A percentile compares a stretch with the other conserved stretches of the same genome.
Conservation (phyloP, 2,113 vertebrate species). For the Galbula dea region DNA sequence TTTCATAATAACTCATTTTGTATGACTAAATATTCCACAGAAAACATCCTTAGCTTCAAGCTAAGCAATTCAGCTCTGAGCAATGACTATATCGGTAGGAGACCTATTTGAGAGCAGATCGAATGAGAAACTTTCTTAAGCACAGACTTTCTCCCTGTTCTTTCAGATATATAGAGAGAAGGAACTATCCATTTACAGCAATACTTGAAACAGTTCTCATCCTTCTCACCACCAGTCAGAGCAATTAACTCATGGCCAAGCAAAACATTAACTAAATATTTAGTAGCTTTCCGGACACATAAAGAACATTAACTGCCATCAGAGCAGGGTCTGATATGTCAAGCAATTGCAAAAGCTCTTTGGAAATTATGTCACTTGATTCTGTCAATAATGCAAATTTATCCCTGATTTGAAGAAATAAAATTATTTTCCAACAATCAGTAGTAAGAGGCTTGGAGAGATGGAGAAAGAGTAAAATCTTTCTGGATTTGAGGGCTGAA, state of each 20-base stretch:
- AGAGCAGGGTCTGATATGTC: background rate
- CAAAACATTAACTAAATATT: background rate
- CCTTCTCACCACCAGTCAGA: background rate
- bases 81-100: background rate
- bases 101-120: rapidly evolving
- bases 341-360: background rate
- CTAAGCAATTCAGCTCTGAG: background rate
- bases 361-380: background rate
- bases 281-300: rapidly evolving
- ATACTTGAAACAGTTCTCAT: background rate
- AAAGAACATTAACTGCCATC: background rate
- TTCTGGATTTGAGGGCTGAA: background rate
- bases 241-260: background rate
- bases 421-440: background rate
- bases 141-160: background rate
- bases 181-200: background rate
- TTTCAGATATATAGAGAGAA: background rate
- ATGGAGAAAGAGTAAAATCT: background rate
- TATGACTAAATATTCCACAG: background rate
- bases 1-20: background rate
- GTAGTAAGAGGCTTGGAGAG: background rate
- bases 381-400: background rate
- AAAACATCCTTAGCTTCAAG: background rate
- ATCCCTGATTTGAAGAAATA: background rate
- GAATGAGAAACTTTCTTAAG: background rate